These are phyloP conservation scores for Raphicerus campestris DNA, from an alignment of 2,113 vertebrate species.

Conservation along the genomic window DNA sequence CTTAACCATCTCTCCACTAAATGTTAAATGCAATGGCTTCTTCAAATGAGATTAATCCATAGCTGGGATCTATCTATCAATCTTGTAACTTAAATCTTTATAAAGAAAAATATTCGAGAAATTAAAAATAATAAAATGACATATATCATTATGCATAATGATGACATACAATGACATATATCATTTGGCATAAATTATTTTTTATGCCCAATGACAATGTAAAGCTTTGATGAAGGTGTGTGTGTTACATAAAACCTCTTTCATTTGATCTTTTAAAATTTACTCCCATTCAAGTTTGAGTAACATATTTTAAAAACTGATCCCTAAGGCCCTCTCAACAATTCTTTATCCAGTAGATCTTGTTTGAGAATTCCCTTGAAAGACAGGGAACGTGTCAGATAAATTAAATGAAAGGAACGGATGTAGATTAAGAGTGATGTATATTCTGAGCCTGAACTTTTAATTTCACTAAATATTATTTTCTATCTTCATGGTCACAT, in stretches of 20 bases:
- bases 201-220: not conserved
- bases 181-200: not conserved
- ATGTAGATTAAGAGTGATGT: slow-evolving; percentile 74
- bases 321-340: slow-evolving; percentile 49
- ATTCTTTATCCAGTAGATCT: slow-evolving; percentile 62
- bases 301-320: slow-evolving; percentile 54
- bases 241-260: not conserved
- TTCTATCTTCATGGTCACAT: slow-evolving; percentile 74
- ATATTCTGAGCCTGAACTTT: slow-evolving; percentile 73
- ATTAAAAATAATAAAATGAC: slow-evolving; percentile 40
- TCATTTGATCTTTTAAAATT: slow-evolving; percentile 42
- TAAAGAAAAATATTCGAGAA: not conserved
- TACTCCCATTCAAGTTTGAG: slow-evolving; percentile 43
- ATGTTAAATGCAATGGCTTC: slow-evolving; percentile 28
- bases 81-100: not conserved
- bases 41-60: slow-evolving; percentile 28
- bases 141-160: not conserved
- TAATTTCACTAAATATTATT: slow-evolving; percentile 84
- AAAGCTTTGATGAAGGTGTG: not conserved
- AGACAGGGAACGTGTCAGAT: slow-evolving; percentile 61
- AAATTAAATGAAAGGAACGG: slow-evolving; percentile 75
- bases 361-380: slow-evolving; percentile 65
- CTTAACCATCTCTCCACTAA: not conserved
- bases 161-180: not conserved
- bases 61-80: not conserved